Evolutionary conservation across 2,113 vertebrate genomes (phyloP).

Genomic region (Rafetus swinhoei): DNA sequence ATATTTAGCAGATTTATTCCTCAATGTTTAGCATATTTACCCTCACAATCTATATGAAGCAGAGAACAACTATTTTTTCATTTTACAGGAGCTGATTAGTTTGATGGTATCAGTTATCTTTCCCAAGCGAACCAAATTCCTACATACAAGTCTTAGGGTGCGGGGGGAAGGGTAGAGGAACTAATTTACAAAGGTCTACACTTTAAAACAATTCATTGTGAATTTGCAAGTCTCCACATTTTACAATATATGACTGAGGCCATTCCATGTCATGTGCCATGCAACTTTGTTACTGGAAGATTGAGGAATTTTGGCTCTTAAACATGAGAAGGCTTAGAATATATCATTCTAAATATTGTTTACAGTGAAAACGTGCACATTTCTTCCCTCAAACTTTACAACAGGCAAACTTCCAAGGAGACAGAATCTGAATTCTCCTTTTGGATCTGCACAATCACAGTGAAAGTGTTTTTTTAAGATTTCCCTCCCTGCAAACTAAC

Average conservation of each 20-base stretch:
- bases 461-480: background rate
- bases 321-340: background rate
- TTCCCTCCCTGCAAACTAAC: background rate
- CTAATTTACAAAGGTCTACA: background rate
- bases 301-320: background rate
- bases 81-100: background rate
- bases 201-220: background rate
- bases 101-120: background rate
- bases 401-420: background rate
- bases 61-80: background rate
- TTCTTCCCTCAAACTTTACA: background rate
- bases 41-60: background rate
- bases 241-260: background rate
- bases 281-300: background rate
- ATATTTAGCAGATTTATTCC: background rate
- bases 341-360: background rate
- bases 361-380: background rate
- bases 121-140: background rate
- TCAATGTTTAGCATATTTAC: background rate
- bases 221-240: background rate
- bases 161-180: background rate
- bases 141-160: background rate
- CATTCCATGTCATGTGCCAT: background rate
- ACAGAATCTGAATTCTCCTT: background rate
- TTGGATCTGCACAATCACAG: background rate